Conservation (phyloP, 2,797 vertebrate genomes). For the Sebastes dallii region DNA sequence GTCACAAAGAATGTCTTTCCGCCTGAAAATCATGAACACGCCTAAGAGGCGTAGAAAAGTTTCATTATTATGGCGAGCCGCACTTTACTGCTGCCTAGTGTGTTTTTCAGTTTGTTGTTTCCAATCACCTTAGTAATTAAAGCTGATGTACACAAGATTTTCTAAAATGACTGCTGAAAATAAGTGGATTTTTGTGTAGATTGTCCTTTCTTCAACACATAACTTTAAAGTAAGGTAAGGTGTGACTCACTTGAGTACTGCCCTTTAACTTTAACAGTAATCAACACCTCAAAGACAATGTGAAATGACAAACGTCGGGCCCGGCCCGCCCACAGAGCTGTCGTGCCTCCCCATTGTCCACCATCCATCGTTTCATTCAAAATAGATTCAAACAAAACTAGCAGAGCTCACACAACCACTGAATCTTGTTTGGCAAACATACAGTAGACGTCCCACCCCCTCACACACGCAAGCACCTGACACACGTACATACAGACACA, state of each 20-base stretch:
- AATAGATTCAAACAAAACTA: neutral
- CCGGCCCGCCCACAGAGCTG: no score
- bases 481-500: no score
- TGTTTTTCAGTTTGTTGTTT: neutral
- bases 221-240: conserved; percentile 2
- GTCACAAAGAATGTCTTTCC: no score
- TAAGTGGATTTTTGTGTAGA: no score
- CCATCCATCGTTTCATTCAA: neutral
- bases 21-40: no score
- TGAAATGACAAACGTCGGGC: conserved; percentile 24
- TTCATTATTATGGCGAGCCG: no score
- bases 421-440: no score
- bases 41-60: no score
- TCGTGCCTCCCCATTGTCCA: no score
- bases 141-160: neutral
- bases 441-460: no score
- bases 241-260: neutral
- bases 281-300: conserved; percentile 35
- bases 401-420: neutral
- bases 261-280: conserved; percentile 21
- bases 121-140: neutral
- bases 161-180: neutral
- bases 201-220: neutral
- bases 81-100: no score
- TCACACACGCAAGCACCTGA: no score